These are phyloP conservation scores for Dromococcyx pavoninus DNA, from an alignment of 2,797 vertebrate species.

Conservation along the genomic window DNA sequence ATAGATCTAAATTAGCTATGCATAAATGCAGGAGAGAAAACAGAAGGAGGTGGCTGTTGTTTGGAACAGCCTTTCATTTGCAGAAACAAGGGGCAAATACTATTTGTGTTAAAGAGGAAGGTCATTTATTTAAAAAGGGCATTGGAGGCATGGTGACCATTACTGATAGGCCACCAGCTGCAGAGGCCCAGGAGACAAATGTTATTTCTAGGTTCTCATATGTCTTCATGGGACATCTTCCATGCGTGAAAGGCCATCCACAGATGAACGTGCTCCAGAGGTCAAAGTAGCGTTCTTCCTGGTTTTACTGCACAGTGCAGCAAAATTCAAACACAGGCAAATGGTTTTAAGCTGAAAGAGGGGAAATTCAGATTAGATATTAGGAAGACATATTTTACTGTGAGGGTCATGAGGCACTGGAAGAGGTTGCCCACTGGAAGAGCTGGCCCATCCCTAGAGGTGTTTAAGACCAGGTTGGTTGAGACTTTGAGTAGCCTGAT, in stretches of 20 bases:
- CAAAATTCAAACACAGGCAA: neutral
- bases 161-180: neutral
- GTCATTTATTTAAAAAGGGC: fast-evolving
- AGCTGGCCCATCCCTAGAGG: too few relatives aligned
- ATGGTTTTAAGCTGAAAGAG: too few relatives aligned
- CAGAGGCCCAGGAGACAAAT: neutral
- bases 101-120: neutral
- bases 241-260: neutral
- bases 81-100: neutral
- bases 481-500: too few relatives aligned
- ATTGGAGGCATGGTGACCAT: neutral
- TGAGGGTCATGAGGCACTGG: too few relatives aligned
- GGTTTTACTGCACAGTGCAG: neutral
- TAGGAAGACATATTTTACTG: too few relatives aligned
- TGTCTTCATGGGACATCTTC: neutral
- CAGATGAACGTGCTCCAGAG: neutral
- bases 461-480: too few relatives aligned
- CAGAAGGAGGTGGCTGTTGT: neutral
- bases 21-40: neutral
- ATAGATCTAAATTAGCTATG: neutral
- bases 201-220: neutral
- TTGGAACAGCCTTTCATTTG: neutral
- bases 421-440: too few relatives aligned
- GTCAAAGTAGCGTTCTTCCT: neutral
- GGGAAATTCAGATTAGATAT: too few relatives aligned